Base-by-base conservation (phyloP, 2,888 invertebrate species). In the Eupithecia subfuscata region DNA sequence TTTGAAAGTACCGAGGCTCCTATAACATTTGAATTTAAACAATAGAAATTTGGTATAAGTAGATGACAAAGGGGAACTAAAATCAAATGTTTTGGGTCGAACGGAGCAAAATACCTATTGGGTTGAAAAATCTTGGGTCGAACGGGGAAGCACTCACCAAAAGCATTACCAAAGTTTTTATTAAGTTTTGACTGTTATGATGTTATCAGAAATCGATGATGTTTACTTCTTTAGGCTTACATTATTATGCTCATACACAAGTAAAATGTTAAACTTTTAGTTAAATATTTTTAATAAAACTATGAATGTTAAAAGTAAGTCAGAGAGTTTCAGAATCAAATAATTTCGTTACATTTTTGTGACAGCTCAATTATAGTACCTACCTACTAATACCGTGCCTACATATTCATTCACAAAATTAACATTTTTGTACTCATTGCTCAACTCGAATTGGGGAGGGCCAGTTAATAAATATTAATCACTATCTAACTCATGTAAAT, bases 401-500 rank as follows among this genome's bases (percentile, higher is more conserved):
- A 63, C 75, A 82, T 85, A 84, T 83, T 80, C 75, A 85, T 89
- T 88, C 85, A 86, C 79, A 83, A 86, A 88, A 89, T 88, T 87
- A 80, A 82, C 85, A 86, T 84, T 82, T 80, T 78, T 81, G 75
- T 78, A 75, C 69, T 65, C 73, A 81, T 83, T 84, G 81, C 83
- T 80, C 77, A 84, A 83, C 82, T 81, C 72, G 78, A 81, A 82
- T 78, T 78, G 78, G 75, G 78, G 81, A 71, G 73, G 78, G 63
- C 75, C 74, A 71, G 73, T 84, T 92, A 87, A 92, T 93, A 92
- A 92, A 93, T 93, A 92, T 92, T 92, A 92, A 93, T 93, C 89
- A 90, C 85, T 88, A 82, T 86, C 87, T 90, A 90, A 92, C 83
- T 90, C 87, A 89, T 88, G 90, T 89, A 90, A 94, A 91, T 91